Evolutionary conservation across 2,113 vertebrate genomes (phyloP), one percentile per base, ranked within the genome.

Genomic region (Notarius lentiginosus): DNA sequence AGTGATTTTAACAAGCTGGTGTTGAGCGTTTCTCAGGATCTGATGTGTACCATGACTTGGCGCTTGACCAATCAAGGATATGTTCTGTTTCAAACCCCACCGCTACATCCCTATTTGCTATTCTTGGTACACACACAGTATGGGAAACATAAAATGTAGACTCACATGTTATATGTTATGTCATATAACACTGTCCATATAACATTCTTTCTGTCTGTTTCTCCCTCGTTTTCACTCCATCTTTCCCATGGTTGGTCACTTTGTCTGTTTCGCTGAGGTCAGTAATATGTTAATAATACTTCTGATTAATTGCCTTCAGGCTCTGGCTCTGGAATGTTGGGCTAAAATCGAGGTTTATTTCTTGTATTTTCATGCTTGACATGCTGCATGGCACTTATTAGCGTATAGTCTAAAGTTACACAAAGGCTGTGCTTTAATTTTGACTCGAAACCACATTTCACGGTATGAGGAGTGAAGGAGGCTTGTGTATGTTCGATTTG

Each of bases 401-500:
- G 20, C 20, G n/a, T 61, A 68, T 2, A 49, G 53, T 49, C 76
- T 76, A 58, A 82, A 41, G 58, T 83, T 85, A 79, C 76, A 83
- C 60, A 63, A 41, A 18, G 80, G 58, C 53, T 30, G 47, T 24
- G 51, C 51, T 8, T 41, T 49, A 1, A 58, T 65, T 83, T 56
- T 9, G 75, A 30, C 56, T 70, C 47, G 47, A 20, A 58, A 49
- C 22, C 41, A 22, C 61, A 56, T 88, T 90, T 76, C 10, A 20
- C 53, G 51, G 49, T 58, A 82, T 82, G 70, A 47, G 80, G 72
- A 77, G 61, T 47, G 58, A 83, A 41, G 85, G 79, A 83, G 76
- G 92, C 82, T 91, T 94, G 93, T 93, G 85, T 92, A 92, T 41
- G 56, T 61, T 61, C 61, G 30, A 61, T 34, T 60, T 61, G 30